phyloP scores from a whole-genome alignment of 2,888 invertebrate species.

The Eupithecia pulchellata region DNA sequence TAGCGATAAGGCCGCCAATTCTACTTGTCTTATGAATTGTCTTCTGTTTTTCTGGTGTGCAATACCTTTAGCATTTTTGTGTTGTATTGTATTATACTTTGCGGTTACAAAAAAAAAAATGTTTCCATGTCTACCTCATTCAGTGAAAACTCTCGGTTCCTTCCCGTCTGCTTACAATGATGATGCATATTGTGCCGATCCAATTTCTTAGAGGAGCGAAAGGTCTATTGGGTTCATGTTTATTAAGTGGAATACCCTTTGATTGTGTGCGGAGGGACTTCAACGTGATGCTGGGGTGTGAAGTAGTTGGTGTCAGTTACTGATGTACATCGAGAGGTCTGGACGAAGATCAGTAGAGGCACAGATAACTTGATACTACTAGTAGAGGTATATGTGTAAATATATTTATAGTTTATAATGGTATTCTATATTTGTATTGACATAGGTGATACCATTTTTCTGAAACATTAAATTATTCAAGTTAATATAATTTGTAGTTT shows the following conservation, averaged over 20 bases:
- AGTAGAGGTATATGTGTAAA: too few relatives aligned
- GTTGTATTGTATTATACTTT: too few relatives aligned
- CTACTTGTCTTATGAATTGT: too few relatives aligned
- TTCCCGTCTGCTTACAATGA: background rate
- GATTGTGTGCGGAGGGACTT: conserved; percentile 27
- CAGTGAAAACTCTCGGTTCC: background rate
- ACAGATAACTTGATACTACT: too few relatives aligned
- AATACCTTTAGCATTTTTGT: too few relatives aligned
- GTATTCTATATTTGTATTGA: too few relatives aligned
- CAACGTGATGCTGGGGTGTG: conserved; percentile 21
- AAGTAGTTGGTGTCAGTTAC: background rate
- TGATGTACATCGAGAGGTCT: background rate
- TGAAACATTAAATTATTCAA: too few relatives aligned
- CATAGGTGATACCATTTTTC: too few relatives aligned
- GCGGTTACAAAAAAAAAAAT: too few relatives aligned
- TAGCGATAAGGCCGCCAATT: too few relatives aligned
- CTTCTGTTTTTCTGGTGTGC: too few relatives aligned
- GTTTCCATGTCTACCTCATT: background rate
- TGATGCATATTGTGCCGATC: background rate
- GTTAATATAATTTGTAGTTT: too few relatives aligned
- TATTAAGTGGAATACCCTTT: conserved; percentile 35
- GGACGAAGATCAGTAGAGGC: background rate
- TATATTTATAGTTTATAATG: background rate
- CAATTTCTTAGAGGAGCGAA: conserved; percentile 20
- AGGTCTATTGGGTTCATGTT: conserved; percentile 35